phyloP scores from a whole-genome alignment of 2,797 vertebrate species.

The Aphelocoma californica region DNA sequence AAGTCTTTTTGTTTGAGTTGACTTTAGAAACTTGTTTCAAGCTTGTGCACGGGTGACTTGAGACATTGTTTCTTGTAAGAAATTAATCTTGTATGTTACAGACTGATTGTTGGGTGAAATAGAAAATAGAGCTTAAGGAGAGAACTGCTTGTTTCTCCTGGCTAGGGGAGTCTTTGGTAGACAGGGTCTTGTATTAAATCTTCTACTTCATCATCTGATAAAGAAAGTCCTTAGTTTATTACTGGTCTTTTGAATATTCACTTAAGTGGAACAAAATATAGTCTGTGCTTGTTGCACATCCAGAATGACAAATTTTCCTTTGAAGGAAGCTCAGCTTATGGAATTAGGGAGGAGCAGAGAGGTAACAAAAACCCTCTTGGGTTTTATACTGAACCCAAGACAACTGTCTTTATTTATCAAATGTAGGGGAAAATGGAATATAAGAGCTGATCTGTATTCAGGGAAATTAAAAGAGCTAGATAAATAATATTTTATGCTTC shows the following conservation, averaged over 20 bases:
- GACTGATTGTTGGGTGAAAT: neutral
- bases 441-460: neutral
- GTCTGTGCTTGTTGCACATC: neutral
- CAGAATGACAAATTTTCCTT: neutral
- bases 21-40: neutral
- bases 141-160: neutral
- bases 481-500: neutral
- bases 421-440: neutral
- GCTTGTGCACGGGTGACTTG: neutral
- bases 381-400: neutral
- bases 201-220: neutral
- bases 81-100: neutral
- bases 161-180: neutral
- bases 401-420: neutral
- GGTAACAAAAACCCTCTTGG: neutral
- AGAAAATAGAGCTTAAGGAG: neutral
- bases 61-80: neutral
- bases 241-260: neutral
- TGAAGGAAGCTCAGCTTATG: neutral
- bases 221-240: neutral
- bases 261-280: neutral
- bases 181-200: neutral
- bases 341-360: neutral
- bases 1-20: neutral
- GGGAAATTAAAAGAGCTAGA: neutral